phyloP scores from a whole-genome alignment of 2,888 invertebrate species.

The Patella ulyssiponensis region DNA sequence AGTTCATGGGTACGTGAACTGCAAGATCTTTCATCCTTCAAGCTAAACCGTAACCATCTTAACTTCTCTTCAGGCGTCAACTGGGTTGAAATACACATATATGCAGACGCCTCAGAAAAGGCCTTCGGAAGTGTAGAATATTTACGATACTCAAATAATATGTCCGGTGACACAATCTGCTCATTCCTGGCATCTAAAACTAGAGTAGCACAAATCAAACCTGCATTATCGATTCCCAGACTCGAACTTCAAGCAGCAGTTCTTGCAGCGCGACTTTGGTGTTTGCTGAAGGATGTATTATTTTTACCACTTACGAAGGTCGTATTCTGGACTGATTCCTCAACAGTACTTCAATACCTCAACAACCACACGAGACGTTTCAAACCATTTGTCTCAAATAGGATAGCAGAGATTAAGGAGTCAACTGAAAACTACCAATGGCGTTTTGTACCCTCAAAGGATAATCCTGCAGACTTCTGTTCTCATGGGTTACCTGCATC shows the following conservation, averaged over 20 bases:
- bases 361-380: slow-evolving; percentile 10
- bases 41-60: slow-evolving; percentile 6
- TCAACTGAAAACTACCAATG: neutral
- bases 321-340: neutral
- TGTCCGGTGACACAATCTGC: neutral
- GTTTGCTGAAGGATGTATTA: neutral
- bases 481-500: neutral
- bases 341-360: slow-evolving; percentile 9
- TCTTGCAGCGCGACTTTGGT: slow-evolving; percentile 12
- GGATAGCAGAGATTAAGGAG: slow-evolving; percentile 10
- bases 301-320: neutral
- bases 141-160: neutral
- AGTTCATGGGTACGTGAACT: slow-evolving; percentile 3
- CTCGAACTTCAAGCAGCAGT: slow-evolving; percentile 15
- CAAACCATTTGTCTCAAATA: slow-evolving; percentile 10
- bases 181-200: slow-evolving; percentile 14
- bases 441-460: neutral
- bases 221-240: slow-evolving; percentile 1
- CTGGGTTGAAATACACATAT: slow-evolving; percentile 9
- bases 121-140: slow-evolving; percentile 5
- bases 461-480: slow-evolving; percentile 7
- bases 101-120: slow-evolving; percentile 13
- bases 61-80: neutral
- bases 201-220: slow-evolving; percentile 7
- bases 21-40: neutral